Evolutionary conservation across 1,140 invertebrate species (phyloP).

Genomic region (Rhopalosiphum maidis): DNA sequence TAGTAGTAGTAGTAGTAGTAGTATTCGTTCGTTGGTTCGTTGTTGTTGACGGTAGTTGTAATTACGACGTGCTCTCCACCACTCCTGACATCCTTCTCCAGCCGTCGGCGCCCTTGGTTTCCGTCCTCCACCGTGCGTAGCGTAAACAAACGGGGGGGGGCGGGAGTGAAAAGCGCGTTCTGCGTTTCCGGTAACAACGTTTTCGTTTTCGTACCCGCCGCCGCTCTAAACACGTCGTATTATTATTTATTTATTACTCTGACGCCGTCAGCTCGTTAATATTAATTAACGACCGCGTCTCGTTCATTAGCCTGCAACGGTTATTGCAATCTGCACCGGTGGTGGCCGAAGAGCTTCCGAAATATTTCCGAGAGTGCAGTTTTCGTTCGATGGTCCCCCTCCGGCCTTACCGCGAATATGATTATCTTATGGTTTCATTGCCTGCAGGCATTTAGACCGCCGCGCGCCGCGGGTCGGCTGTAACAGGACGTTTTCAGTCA

Average conservation of each 20-base stretch:
- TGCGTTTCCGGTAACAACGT: slow-evolving; percentile 46
- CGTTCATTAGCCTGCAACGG: slow-evolving; percentile 50
- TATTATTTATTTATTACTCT: slow-evolving; percentile 56
- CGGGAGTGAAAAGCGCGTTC: not conserved
- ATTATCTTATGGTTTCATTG: not conserved
- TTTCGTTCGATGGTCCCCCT: not conserved
- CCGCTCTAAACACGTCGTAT: slow-evolving; percentile 36
- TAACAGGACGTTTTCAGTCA: not conserved
- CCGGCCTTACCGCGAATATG: not conserved
- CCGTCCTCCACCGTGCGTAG: not conserved
- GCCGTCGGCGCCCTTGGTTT: not conserved
- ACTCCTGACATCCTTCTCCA: not conserved
- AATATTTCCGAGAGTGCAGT: not conserved
- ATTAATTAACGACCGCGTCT: slow-evolving; percentile 53
- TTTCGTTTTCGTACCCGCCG: not conserved
- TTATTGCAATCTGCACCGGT: slow-evolving; percentile 19
- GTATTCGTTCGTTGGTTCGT: not conserved
- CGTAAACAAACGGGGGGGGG: not conserved
- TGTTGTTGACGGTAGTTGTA: slow-evolving; percentile 8
- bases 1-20: no score
- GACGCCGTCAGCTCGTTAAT: slow-evolving; percentile 46
- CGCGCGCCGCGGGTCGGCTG: not conserved
- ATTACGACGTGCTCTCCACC: not conserved
- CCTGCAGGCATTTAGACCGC: not conserved
- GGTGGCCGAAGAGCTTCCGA: not conserved